Base-by-base conservation (phyloP, 2,113 vertebrate species). In the Lipotes vexillifer region DNA sequence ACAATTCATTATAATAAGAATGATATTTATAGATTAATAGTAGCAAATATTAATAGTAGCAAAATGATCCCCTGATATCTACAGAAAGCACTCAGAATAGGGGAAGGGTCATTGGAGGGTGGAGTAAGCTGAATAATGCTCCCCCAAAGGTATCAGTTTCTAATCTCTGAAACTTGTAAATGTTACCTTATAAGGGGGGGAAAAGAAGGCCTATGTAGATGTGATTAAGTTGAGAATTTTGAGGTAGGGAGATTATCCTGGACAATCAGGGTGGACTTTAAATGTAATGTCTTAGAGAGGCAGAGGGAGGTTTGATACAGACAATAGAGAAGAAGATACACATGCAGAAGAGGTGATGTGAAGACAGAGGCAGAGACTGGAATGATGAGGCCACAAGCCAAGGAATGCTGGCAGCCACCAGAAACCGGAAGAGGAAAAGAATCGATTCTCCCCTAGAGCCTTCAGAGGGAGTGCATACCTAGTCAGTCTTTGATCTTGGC, bases 211-310 rank as follows among this genome's bases (percentile, higher is more conserved):
- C 31, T 88, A n/a, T 88, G 18, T 71, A 74, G n/a, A 75, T 13
- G 8, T 82, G n/a, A 75, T 89, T 55, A 72, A 57, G 49, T 63
- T 69, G 29, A 90, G 20, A 20, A 83, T 69, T 84, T 90, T 90
- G 31, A 80, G 74, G 63, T 68, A 41, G 65, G 15, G 41, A 63
- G 57, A 87, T 92, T 96, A 66, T 61, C 52, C 71, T 46, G 49
- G 41, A 52, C 94, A 74, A 52, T 68, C 29, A 86, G 7, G 1
- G 41, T 46, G 3, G 18, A 31, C 10, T 1, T 18, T 46, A 69
- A 65, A 52, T 36, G 9, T 13, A 69, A 72, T 55, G 5, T 63
- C 29, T 75, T 77, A 25, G 9, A 84, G 33, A 68, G 38, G 21
- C 23, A n/a, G 57, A 80, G 2, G 12, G 17, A 71, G 57, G n/a